These are phyloP conservation scores for Cylindroiulus punctatus DNA, from an alignment of 2,888 invertebrate genomes.

Conservation along the genomic window DNA sequence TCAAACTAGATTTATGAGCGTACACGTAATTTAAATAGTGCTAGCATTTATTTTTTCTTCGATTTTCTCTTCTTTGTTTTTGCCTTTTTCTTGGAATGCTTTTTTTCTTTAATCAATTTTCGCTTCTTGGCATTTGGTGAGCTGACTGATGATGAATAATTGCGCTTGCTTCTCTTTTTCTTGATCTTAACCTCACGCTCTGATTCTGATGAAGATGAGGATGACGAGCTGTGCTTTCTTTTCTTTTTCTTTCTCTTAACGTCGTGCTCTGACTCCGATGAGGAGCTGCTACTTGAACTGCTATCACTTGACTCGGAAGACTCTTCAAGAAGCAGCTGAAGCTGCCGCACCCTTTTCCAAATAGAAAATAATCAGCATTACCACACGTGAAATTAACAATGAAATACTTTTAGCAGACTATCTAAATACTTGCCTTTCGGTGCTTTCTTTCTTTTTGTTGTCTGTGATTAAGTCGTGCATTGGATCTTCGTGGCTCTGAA, in stretches of 20 bases:
- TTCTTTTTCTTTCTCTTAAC: no score
- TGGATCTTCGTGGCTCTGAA: conserved; percentile 58
- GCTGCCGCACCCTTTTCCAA: conserved; percentile 56
- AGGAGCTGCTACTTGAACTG: conserved; percentile 20
- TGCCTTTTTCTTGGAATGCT: background rate
- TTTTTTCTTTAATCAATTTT: conserved; percentile 51
- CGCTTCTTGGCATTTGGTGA: background rate
- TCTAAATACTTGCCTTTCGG: conserved; percentile 19
- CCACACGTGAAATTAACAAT: background rate
- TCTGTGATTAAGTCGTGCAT: conserved; percentile 58
- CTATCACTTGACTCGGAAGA: conserved; percentile 54
- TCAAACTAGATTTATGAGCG: background rate
- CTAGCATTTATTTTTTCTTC: conserved; percentile 14
- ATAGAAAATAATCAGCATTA: conserved; percentile 5
- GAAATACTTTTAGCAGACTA: background rate
- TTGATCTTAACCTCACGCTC: background rate
- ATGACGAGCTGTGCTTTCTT: no score
- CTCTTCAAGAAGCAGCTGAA: conserved; percentile 56
- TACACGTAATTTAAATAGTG: background rate
- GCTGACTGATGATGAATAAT: conserved; percentile 44
- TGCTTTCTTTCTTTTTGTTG: conserved; percentile 58
- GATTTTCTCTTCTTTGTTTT: conserved; percentile 37
- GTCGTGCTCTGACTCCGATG: no score
- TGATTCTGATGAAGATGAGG: background rate
- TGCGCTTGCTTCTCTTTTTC: conserved; percentile 13